Evolutionary conservation across 2,113 vertebrate species (phyloP).

Genomic region (Rhinogobius similis): DNA sequence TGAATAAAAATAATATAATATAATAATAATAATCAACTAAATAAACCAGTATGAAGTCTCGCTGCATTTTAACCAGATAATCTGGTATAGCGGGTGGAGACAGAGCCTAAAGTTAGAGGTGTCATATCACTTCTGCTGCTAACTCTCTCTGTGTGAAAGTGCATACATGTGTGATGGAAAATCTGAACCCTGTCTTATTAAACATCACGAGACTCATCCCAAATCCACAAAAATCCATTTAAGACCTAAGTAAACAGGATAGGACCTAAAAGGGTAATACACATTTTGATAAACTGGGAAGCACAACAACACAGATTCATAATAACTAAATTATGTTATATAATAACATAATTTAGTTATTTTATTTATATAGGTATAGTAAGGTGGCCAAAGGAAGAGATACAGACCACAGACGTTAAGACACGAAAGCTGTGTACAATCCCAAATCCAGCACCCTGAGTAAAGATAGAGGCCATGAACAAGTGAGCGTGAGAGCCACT

Average conservation of each 20-base stretch:
- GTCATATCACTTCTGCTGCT: slow-evolving; percentile 52
- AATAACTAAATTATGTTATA: too few species aligned
- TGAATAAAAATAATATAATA: too few species aligned
- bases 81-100: slow-evolving; percentile 35
- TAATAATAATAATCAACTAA: too few species aligned
- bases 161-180: slow-evolving; percentile 59
- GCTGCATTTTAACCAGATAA: slow-evolving; percentile 56
- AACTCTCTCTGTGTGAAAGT: slow-evolving; percentile 29
- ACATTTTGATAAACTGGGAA: slow-evolving; percentile 23
- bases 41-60: slow-evolving; percentile 16
- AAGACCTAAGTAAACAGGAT: slow-evolving; percentile 20
- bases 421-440: too few species aligned
- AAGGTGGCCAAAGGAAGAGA: too few species aligned
- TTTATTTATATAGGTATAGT: too few species aligned
- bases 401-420: too few species aligned
- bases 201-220: slow-evolving; percentile 27
- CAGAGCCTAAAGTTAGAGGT: slow-evolving; percentile 64
- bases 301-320: background rate
- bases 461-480: too few species aligned
- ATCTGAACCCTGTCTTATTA: slow-evolving; percentile 48
- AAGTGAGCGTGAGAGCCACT: too few species aligned
- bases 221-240: slow-evolving; percentile 31
- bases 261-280: slow-evolving; percentile 21
- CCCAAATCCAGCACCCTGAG: too few species aligned
- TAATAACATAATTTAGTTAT: too few species aligned